Evolutionary conservation across 2,888 invertebrate species (phyloP).

Genomic region (Rhagonycha fulva): DNA sequence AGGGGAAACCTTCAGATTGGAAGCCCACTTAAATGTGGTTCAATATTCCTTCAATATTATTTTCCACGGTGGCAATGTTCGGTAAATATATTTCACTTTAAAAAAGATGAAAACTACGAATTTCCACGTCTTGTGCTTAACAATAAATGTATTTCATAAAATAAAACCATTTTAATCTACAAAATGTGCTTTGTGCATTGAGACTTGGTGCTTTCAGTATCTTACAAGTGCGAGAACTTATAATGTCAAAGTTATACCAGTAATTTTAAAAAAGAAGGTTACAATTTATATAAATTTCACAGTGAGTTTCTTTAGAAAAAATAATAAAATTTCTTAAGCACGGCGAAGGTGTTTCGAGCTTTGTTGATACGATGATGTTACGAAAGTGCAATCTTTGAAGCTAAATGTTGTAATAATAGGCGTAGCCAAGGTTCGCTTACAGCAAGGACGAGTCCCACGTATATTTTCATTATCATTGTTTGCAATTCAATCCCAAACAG

Average conservation of each 20-base stretch:
- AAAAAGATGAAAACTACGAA: background rate
- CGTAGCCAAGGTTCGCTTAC: constrained; percentile 7
- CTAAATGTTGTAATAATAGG: constrained; percentile 7
- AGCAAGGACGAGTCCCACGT: constrained; percentile 10
- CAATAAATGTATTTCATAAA: background rate
- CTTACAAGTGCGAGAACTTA: background rate
- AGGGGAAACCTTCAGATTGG: background rate
- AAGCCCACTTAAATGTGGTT: too few species aligned
- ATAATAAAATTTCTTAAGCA: background rate
- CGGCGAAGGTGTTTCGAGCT: background rate
- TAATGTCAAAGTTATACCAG: background rate
- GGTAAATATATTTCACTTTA: background rate
- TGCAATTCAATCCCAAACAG: constrained; percentile 15
- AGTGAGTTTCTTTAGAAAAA: background rate
- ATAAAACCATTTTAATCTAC: background rate
- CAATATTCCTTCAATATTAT: background rate
- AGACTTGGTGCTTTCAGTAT: background rate
- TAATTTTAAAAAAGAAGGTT: background rate
- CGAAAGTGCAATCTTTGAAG: constrained; percentile 5
- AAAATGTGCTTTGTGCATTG: background rate
- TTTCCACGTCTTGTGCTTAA: background rate
- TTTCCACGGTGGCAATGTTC: background rate
- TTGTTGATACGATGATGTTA: background rate
- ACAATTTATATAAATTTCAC: background rate
- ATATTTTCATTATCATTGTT: constrained; percentile 14